A percentile compares a stretch with the other conserved stretches of the same genome.
phyloP scores from a whole-genome alignment of 2,113 vertebrate genomes.

The Micronisus gabar region DNA sequence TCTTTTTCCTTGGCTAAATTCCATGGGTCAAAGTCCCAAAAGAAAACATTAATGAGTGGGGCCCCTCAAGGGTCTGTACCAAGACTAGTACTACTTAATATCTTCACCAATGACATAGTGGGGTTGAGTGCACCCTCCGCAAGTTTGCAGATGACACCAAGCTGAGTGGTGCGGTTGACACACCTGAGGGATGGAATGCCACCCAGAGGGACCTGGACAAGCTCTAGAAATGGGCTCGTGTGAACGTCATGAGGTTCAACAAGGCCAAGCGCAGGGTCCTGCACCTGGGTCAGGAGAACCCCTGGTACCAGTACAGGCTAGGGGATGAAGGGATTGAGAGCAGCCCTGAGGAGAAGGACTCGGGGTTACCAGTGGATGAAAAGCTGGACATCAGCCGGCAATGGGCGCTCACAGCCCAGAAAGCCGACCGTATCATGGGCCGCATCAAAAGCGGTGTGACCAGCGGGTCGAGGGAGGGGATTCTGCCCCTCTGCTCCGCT shows the following conservation, averaged over 20 bases:
- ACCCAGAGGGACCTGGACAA: background rate
- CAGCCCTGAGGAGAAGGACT: background rate
- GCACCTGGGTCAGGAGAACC: background rate
- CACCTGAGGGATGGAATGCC: accelerated
- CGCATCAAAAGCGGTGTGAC: too few species aligned
- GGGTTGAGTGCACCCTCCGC: background rate
- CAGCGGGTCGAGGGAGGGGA: too few species aligned
- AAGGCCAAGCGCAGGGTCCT: background rate
- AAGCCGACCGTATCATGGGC: too few species aligned
- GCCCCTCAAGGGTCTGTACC: background rate
- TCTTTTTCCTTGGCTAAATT: background rate
- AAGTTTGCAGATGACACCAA: background rate
- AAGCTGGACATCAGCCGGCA: background rate
- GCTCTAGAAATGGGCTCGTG: background rate
- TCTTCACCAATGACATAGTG: background rate
- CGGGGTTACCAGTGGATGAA: background rate
- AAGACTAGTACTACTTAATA: background rate
- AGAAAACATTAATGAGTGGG: background rate
- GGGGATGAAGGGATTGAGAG: background rate
- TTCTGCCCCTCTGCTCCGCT: background rate
- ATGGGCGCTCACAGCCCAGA: background rate
- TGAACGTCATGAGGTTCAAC: background rate
- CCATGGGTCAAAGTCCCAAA: background rate
- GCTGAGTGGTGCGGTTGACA: background rate
- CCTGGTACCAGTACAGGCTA: background rate